A percentile compares a stretch with the other conserved stretches of the same genome.
Evolutionary conservation across 2,888 invertebrate genomes (phyloP).

Genomic region (Linnaemya tessellans): DNA sequence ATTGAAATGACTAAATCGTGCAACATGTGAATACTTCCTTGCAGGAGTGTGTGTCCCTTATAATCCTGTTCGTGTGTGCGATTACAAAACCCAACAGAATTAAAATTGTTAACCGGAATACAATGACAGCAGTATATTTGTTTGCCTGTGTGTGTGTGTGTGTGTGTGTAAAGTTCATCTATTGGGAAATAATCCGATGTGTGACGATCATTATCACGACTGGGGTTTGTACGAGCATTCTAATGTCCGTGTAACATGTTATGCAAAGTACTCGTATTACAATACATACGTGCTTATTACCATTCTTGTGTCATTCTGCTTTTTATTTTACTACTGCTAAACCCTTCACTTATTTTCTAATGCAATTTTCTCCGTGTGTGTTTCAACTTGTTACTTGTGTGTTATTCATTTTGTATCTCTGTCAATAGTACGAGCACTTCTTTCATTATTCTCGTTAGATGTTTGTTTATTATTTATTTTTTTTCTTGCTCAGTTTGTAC

Average conservation of each 20-base stretch:
- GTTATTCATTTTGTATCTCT: slow-evolving; percentile 1
- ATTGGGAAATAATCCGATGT: slow-evolving; percentile 6
- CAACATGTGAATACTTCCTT: neutral
- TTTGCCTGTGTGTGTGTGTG: too few relatives aligned
- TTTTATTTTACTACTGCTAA: neutral
- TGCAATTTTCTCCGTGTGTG: neutral
- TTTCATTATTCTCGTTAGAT: slow-evolving; percentile 30
- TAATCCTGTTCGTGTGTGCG: slow-evolving; percentile 38
- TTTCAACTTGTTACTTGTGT: slow-evolving; percentile 50
- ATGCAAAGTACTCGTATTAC: neutral
- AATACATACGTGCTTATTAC: neutral
- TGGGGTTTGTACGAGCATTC: neutral
- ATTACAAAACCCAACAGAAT: slow-evolving; percentile 23
- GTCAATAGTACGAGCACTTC: slow-evolving; percentile 16
- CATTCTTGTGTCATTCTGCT: neutral
- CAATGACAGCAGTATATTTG: slow-evolving; percentile 15
- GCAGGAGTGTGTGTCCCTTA: neutral
- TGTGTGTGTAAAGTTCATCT: neutral
- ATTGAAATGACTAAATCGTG: slow-evolving; percentile 49
- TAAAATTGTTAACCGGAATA: neutral
- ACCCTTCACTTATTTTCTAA: neutral
- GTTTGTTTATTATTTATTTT: neutral
- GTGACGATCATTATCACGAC: neutral
- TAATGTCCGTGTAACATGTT: slow-evolving; percentile 4
- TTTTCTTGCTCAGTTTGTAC: neutral